Evolutionary conservation across 2,888 invertebrate genomes (phyloP), one percentile per base, ranked within the genome.

Genomic region (Caenorhabditis japonica): DNA sequence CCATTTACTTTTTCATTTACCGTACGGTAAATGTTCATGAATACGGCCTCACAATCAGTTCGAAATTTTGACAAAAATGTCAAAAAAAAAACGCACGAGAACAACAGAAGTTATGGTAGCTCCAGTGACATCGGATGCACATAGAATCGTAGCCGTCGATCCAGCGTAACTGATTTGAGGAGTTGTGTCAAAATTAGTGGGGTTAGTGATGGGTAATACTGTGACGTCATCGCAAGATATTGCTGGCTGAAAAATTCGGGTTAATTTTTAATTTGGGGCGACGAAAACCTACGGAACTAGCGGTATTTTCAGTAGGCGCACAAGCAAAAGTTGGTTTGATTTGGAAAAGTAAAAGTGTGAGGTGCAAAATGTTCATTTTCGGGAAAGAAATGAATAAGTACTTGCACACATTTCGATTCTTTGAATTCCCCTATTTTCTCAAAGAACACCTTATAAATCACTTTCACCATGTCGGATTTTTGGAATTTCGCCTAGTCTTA

Each of bases 361-460:
- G 36, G 25, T 44, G 39, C 2, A 25, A n/a, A n/a, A n/a, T n/a
- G n/a, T n/a, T 30, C 30, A 23, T 17, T 36, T 52, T 25, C 4
- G 30, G 7, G 30, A 30, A 10, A 10, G 10, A 10, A 30, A 10
- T 30, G 30, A 7, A 10, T 5, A 30, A n/a, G n/a, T n/a, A n/a
- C n/a, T n/a, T n/a, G n/a, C n/a, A n/a, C n/a, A n/a, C n/a, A n/a
- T n/a, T n/a, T n/a, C n/a, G n/a, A n/a, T n/a, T n/a, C n/a, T n/a
- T n/a, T n/a, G n/a, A n/a, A n/a, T n/a, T n/a, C n/a, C n/a, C n/a
- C n/a, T n/a, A 5, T 10, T 39, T 4, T 39, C 30, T 56, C 23
- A 13, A 1, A 44, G 39, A 46, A 59, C 58, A 49, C 30, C 59
- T 23, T 19, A 49, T 59, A 44, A 52, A 61, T 61, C 52, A 61